These are phyloP conservation scores for Orussus abietinus DNA, from an alignment of 1,140 invertebrate genomes.

Conservation along the genomic window DNA sequence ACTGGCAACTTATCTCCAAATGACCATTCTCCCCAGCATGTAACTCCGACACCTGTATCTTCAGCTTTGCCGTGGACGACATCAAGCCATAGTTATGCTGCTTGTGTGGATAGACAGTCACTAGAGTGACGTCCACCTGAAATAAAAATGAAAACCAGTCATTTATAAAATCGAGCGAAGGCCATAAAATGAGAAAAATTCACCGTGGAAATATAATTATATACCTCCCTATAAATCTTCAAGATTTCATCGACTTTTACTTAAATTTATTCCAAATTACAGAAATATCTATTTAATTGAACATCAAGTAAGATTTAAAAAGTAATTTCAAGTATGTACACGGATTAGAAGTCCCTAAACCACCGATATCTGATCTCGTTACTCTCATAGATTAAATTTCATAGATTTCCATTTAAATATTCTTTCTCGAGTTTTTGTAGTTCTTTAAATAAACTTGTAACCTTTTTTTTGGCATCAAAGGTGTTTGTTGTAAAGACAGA, in stretches of 20 bases:
- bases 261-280: constrained; percentile 4
- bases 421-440: too few species aligned
- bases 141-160: background rate
- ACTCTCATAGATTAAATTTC: too few species aligned
- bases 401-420: too few species aligned
- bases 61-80: constrained; percentile 48
- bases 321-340: too few species aligned
- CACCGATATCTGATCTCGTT: too few species aligned
- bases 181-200: too few species aligned
- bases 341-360: too few species aligned
- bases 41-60: constrained; percentile 62
- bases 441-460: too few species aligned
- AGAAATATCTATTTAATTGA: background rate
- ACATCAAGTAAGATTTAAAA: too few species aligned
- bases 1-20: constrained; percentile 66
- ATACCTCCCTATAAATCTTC: background rate
- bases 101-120: constrained; percentile 36
- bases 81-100: constrained; percentile 29
- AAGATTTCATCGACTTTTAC: background rate
- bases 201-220: constrained; percentile 2
- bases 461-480: too few species aligned
- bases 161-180: too few species aligned
- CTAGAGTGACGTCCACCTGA: constrained; percentile 37
- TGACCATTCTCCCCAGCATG: constrained; percentile 63
- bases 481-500: too few species aligned